Conservation (phyloP, 37 sponge, comb jelly and placozoan genomes). For the Lycopodina hypogea region DNA sequence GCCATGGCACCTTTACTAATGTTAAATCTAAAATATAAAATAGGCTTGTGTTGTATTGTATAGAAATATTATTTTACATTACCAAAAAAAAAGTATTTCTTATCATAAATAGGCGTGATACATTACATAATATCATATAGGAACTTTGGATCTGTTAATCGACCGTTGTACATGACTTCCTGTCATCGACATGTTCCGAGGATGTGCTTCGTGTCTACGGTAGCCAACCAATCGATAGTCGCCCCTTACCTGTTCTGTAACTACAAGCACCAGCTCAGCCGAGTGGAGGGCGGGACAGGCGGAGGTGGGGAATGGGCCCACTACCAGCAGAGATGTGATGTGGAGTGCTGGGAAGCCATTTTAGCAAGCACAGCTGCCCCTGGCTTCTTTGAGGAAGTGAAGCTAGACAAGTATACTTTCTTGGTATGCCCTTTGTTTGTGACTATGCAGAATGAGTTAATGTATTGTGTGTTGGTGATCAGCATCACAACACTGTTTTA, state of each 20-base stretch:
- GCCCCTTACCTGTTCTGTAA: slow-evolving; percentile 83
- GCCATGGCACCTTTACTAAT: no score
- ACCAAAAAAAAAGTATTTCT: no score
- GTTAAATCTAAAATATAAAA: no score
- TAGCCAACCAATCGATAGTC: slow-evolving; percentile 61
- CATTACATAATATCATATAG: neutral
- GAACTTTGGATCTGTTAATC: neutral
- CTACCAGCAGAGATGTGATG: slow-evolving; percentile 58
- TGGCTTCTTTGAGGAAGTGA: slow-evolving; percentile 81
- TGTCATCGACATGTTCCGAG: slow-evolving; percentile 38
- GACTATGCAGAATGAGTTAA: no score
- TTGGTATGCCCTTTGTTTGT: slow-evolving; percentile 38
- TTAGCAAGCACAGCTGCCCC: slow-evolving; percentile 90
- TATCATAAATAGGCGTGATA: no score
- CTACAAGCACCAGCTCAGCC: slow-evolving; percentile 62
- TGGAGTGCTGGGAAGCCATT: slow-evolving; percentile 72
- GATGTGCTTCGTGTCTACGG: slow-evolving; percentile 67
- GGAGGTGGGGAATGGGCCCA: neutral
- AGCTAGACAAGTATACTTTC: slow-evolving; percentile 42
- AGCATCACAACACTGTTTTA: no score
- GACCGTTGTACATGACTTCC: slow-evolving; percentile 40
- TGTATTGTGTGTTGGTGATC: no score
- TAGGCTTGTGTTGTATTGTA: no score
- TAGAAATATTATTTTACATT: no score
- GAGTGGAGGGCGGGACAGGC: neutral